Evolutionary conservation across 2,113 vertebrate genomes (phyloP), one percentile per base, ranked within the genome.

Genomic region (Corythaixoides concolor): DNA sequence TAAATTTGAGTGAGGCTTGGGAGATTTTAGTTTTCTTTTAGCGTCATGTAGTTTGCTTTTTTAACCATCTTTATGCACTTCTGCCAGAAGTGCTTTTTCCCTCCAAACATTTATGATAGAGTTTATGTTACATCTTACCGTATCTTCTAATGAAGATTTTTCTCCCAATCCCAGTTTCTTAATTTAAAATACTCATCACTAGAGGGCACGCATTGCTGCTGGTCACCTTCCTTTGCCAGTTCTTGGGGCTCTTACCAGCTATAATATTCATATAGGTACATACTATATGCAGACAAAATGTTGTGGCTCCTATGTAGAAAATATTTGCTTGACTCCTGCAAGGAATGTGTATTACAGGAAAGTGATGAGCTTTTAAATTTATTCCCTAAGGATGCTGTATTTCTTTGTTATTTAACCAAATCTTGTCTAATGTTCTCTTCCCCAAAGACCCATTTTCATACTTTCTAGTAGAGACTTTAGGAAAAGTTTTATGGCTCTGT

Each of bases 241-340:
- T 52, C 22, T 9, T n/a, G 60, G 56, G 45, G 55, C 80, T 95
- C 50, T 63, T 15, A 2, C 12, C 43, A 43, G 35, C n/a, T 39
- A 4, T 39, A 4, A 1, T 41, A 10, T 18, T 33, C 35, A 1
- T 3, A 3, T 15, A 52, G 56, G 12, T n/a, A 13, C 11, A 9
- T 26, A 30, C 27, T 74, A 37, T 27, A 10, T 52, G 16, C 47
- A 56, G 55, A 37, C 47, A 39, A 58, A 64, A n/a, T n/a, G 8
- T 33, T 50, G 70, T 64, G 35, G 23, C 60, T 81, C 41, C 60
- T 66, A 12, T 39, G 6, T n/a, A n/a, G 69, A 60, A 78, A 30
- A 5, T 50, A 59, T 37, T 58, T 84, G 45, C 69, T 87, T 76
- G 35, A 62, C 27, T 75, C n/a, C 8, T 22, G 49, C 35, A 58